Percentiles rank a stretch among this genome's conserved stretches.
These are phyloP conservation scores for Clamator glandarius DNA, from an alignment of 2,797 vertebrate species.

Conservation along the genomic window DNA sequence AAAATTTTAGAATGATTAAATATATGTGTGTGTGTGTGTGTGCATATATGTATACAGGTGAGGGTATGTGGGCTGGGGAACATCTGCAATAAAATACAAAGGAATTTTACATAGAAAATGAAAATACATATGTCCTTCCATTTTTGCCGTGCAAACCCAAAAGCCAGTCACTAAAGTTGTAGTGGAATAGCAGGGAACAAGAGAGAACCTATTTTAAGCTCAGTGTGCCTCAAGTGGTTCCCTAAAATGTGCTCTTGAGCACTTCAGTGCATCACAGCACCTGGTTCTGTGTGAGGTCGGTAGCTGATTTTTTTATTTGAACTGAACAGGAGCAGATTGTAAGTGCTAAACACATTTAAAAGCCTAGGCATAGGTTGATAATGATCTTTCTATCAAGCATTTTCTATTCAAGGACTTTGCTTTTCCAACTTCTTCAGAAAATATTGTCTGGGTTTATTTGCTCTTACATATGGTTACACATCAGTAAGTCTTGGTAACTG, in stretches of 20 bases:
- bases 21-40: neutral
- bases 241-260: neutral
- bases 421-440: neutral
- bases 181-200: neutral
- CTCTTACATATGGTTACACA: neutral
- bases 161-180: neutral
- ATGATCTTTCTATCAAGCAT: neutral
- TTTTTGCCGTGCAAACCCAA: neutral
- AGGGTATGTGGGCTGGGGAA: neutral
- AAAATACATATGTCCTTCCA: neutral
- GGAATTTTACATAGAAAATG: neutral
- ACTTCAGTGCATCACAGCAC: neutral
- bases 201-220: neutral
- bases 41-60: neutral
- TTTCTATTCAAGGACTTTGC: neutral
- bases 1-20: neutral
- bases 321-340: neutral
- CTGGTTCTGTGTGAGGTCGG: neutral
- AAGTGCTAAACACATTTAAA: neutral
- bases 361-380: neutral
- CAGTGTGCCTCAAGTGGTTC: neutral
- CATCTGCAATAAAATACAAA: neutral
- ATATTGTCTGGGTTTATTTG: neutral
- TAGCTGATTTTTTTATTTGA: neutral
- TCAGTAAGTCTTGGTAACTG: neutral